A percentile compares a stretch with the other conserved stretches of the same genome.
Conservation (phyloP, 2,888 invertebrate species). For the Synergus laeviventris region DNA sequence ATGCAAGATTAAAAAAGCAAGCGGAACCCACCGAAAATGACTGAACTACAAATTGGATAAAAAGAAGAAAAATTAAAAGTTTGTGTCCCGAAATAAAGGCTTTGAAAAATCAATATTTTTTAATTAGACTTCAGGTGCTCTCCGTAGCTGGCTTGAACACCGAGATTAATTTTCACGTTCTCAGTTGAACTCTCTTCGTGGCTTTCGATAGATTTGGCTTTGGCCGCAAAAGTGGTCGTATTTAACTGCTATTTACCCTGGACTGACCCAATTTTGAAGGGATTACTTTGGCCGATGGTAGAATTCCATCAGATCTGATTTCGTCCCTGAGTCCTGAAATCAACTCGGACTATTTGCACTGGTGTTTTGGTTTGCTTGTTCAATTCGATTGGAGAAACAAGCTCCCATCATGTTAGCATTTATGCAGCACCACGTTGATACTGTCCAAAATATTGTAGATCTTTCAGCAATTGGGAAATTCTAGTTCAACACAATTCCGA, state of each 20-base stretch:
- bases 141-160: conserved; percentile 8
- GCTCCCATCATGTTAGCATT: conserved; percentile 17
- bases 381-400: conserved; percentile 16
- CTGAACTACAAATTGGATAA: background rate
- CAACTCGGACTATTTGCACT: conserved; percentile 24
- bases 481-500: background rate
- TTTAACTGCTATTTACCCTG: conserved; percentile 20
- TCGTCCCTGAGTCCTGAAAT: conserved; percentile 18
- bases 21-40: background rate
- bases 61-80: background rate
- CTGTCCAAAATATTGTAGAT: background rate
- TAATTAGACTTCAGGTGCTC: conserved; percentile 26
- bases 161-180: conserved; percentile 16
- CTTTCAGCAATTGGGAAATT: background rate
- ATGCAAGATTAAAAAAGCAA: background rate
- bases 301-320: conserved; percentile 22
- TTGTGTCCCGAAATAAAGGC: background rate
- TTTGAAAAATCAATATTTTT: conserved; percentile 24
- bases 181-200: conserved; percentile 22
- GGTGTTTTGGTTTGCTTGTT: conserved; percentile 35
- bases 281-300: conserved; percentile 29
- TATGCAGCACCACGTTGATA: background rate
- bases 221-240: conserved; percentile 10
- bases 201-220: conserved; percentile 27
- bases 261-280: conserved; percentile 24